Conservation (phyloP, 2,888 invertebrate genomes). For the Acanthoscelides obtectus region DNA sequence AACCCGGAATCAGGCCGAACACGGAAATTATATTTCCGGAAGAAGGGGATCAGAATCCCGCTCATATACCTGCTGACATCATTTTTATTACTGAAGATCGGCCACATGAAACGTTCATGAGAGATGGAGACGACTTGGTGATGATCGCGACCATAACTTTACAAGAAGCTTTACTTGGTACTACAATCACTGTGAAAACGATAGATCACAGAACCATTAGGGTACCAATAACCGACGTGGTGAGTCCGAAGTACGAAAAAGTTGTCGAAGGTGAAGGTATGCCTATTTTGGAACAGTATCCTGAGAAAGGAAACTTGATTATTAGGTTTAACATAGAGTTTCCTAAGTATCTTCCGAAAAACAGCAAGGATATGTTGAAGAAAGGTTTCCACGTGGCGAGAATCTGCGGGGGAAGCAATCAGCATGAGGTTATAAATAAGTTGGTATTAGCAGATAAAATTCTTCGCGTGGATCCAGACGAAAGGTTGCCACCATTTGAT, state of each 20-base stretch:
- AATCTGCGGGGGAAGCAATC: constrained; percentile 34
- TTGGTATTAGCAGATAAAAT: constrained; percentile 47
- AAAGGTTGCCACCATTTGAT: constrained; percentile 39
- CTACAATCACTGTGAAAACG: constrained; percentile 61
- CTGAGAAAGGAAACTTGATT: constrained; percentile 64
- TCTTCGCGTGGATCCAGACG: constrained; percentile 42
- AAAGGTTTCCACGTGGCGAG: constrained; percentile 43
- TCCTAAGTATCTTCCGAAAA: constrained; percentile 52
- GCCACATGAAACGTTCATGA: constrained; percentile 61
- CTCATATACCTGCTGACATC: constrained; percentile 66
- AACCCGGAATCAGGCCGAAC: constrained; percentile 68
- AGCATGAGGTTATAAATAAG: constrained; percentile 45
- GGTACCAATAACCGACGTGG: constrained; percentile 66
- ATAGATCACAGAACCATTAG: constrained; percentile 66
- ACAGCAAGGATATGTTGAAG: constrained; percentile 45
- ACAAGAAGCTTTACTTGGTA: constrained; percentile 68
- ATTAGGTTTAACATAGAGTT: constrained; percentile 61
- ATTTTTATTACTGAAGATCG: constrained; percentile 70
- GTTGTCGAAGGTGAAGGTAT: constrained; percentile 68
- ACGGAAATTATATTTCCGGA: constrained; percentile 71
- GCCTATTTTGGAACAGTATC: constrained; percentile 59
- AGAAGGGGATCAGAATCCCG: constrained; percentile 75
- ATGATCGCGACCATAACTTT: constrained; percentile 59
- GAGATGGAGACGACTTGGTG: constrained; percentile 65
- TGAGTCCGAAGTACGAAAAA: constrained; percentile 65